phyloP scores from a whole-genome alignment of 1,140 invertebrate species.

The Asobara japonica region DNA sequence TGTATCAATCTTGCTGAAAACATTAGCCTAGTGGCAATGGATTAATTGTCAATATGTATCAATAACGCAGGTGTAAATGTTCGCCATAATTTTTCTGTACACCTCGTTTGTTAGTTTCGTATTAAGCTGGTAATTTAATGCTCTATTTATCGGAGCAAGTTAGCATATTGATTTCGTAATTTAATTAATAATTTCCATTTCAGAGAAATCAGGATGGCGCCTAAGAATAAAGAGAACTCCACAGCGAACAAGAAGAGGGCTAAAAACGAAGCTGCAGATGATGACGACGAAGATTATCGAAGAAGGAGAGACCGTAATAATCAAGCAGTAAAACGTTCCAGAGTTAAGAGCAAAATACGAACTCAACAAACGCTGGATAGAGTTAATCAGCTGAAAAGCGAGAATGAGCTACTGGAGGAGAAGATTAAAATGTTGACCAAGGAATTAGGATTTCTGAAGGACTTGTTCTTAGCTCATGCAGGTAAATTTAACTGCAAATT shows the following conservation, averaged over 20 bases:
- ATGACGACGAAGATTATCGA: constrained; percentile 82
- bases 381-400: constrained; percentile 80
- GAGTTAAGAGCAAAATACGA: constrained; percentile 84
- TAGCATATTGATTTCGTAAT: not conserved
- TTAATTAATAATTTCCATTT: not conserved
- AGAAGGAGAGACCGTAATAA: constrained; percentile 86
- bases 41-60: too few species aligned
- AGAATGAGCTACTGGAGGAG: constrained; percentile 86
- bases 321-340: constrained; percentile 87
- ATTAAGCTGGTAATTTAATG: not conserved
- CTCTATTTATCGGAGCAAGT: not conserved
- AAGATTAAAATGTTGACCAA: constrained; percentile 87
- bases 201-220: constrained; percentile 55
- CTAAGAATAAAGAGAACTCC: constrained; percentile 62
- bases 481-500: constrained; percentile 68
- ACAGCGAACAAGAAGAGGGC: constrained; percentile 46
- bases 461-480: constrained; percentile 85
- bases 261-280: constrained; percentile 66
- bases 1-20: not conserved
- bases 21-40: constrained; percentile 4
- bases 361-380: constrained; percentile 84
- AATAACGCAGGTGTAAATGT: not conserved
- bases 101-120: not conserved
- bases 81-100: not conserved
- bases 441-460: constrained; percentile 86